Evolutionary conservation across 2,888 invertebrate genomes (phyloP).

Genomic region (Tipula unca): DNA sequence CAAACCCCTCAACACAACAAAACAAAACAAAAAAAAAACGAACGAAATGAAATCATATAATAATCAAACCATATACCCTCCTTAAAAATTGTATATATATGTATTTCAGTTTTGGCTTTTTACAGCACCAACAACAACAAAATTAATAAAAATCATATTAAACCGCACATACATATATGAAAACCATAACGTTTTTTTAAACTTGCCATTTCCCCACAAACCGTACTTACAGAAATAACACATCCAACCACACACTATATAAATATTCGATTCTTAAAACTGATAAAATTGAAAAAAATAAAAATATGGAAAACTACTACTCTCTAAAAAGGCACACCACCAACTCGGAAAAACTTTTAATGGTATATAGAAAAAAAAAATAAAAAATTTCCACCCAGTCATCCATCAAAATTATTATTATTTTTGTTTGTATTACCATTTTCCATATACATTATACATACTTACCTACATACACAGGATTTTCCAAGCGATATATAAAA

Average conservation of each 20-base stretch:
- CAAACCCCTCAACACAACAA: constrained; percentile 14
- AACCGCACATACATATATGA: constrained; percentile 8
- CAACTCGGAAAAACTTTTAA: not conserved
- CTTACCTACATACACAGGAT: not conserved
- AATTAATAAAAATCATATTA: not conserved
- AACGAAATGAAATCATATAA: not conserved
- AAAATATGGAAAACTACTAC: not conserved
- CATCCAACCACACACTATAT: not conserved
- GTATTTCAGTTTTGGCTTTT: not conserved
- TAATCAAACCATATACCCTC: not conserved
- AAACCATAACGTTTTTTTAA: not conserved
- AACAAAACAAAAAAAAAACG: not conserved
- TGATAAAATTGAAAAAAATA: not conserved
- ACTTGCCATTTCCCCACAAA: not conserved
- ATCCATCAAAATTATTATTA: constrained; percentile 9
- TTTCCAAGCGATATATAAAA: not conserved
- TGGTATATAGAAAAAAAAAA: not conserved
- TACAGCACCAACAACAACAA: not conserved
- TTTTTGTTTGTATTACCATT: constrained; percentile 1
- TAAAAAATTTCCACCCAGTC: constrained; percentile 1
- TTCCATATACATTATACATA: not conserved
- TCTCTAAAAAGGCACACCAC: not conserved
- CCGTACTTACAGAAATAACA: not conserved
- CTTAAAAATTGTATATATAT: not conserved
- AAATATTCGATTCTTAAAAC: constrained; percentile 10